These are phyloP conservation scores for Microctonus hyperodae DNA, from an alignment of 2,888 invertebrate genomes.

Conservation along the genomic window DNA sequence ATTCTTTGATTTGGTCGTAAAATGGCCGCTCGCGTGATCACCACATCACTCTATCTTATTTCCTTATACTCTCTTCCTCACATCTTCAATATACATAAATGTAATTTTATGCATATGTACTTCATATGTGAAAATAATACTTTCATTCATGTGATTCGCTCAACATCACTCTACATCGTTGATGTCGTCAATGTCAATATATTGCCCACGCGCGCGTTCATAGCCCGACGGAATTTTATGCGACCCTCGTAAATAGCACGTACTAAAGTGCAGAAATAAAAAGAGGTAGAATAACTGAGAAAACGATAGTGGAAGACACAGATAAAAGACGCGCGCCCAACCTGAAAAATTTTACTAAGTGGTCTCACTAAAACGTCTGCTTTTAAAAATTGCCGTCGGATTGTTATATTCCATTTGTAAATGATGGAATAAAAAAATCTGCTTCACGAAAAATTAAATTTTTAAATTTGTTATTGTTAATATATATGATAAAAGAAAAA, in stretches of 20 bases:
- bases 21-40: constrained; percentile 40
- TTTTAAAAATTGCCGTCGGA: neutral
- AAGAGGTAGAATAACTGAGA: neutral
- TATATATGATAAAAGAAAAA: neutral
- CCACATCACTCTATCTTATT: constrained; percentile 20
- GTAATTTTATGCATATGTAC: neutral
- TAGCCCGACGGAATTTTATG: constrained; percentile 43
- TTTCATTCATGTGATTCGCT: constrained; percentile 43
- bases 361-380: too few relatives aligned
- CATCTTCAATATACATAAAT: neutral
- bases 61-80: constrained; percentile 15
- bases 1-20: constrained; percentile 43
- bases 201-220: constrained; percentile 5
- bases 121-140: constrained; percentile 20
- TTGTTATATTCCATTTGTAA: neutral
- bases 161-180: constrained; percentile 7
- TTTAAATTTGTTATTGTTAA: too few relatives aligned
- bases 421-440: neutral
- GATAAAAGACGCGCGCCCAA: neutral
- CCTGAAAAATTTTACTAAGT: neutral
- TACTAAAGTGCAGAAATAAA: neutral
- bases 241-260: constrained; percentile 42
- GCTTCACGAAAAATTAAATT: neutral
- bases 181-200: constrained; percentile 19
- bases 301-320: neutral